Percentiles rank a stretch among this genome's conserved stretches.
phyloP scores from a whole-genome alignment of 2,888 invertebrate genomes.

The Agelastica alni region DNA sequence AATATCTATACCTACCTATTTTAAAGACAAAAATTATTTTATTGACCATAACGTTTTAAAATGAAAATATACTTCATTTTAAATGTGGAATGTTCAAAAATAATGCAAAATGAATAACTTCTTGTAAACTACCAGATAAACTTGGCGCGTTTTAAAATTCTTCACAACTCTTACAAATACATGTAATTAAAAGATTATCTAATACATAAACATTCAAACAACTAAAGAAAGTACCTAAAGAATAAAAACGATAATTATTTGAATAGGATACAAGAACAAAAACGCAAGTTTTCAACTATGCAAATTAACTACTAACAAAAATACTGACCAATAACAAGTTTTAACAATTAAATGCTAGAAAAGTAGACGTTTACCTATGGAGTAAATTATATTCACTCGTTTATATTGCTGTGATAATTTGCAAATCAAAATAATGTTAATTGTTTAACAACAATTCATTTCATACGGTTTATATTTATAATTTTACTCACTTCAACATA shows the following conservation, averaged over 20 bases:
- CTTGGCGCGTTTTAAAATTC: no score
- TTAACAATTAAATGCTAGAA: conserved; percentile 15
- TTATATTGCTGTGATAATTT: conserved; percentile 17
- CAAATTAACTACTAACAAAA: conserved; percentile 18
- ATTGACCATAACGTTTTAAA: background rate
- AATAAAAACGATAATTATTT: conserved; percentile 1
- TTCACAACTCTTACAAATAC: no score
- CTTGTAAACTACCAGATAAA: no score
- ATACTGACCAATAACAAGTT: conserved; percentile 25
- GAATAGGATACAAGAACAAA: conserved; percentile 12
- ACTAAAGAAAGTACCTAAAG: background rate
- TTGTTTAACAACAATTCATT: no score
- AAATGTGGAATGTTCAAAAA: no score
- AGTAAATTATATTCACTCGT: conserved; percentile 23
- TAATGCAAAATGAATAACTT: no score
- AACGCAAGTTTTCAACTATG: background rate
- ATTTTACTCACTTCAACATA: no score
- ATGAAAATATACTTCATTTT: background rate
- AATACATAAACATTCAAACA: background rate
- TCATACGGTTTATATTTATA: no score
- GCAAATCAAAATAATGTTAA: conserved; percentile 15
- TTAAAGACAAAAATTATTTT: no score
- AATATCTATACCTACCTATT: background rate
- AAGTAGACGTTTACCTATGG: conserved; percentile 8
- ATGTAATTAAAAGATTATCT: conserved; percentile 1